phyloP scores from a whole-genome alignment of 1,140 invertebrate genomes.

The Zaprionus taronus region DNA sequence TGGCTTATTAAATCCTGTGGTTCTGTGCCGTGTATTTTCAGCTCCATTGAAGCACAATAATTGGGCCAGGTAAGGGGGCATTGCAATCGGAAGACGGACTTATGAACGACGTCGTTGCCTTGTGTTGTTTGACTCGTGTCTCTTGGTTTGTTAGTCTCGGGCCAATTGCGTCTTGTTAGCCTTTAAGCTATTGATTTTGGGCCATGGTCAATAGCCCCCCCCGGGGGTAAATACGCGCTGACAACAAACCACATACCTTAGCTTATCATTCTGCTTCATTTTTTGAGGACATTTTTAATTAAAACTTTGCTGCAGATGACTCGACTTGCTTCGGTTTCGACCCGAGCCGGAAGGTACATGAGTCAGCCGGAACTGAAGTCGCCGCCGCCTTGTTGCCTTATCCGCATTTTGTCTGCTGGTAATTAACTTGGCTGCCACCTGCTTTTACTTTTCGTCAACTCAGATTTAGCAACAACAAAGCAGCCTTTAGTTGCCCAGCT shows the following conservation, averaged over 20 bases:
- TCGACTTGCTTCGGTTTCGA: background rate
- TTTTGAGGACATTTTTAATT: slow-evolving; percentile 53
- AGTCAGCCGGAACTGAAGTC: slow-evolving; percentile 22
- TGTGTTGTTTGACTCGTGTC: slow-evolving; percentile 11
- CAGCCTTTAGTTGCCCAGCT: slow-evolving; percentile 20
- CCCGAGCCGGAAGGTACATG: slow-evolving; percentile 5
- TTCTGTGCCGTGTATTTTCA: slow-evolving; percentile 49
- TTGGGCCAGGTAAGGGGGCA: slow-evolving; percentile 49
- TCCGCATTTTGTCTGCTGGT: slow-evolving; percentile 9
- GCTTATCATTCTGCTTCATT: background rate
- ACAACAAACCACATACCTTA: background rate
- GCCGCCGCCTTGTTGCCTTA: background rate
- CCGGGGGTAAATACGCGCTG: slow-evolving; percentile 19
- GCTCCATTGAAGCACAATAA: slow-evolving; percentile 66
- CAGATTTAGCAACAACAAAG: slow-evolving; percentile 21
- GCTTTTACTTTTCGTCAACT: slow-evolving; percentile 15
- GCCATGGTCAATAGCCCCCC: slow-evolving; percentile 17
- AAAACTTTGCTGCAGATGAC: slow-evolving; percentile 48
- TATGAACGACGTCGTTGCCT: slow-evolving; percentile 11
- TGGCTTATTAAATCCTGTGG: slow-evolving; percentile 61
- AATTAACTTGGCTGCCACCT: slow-evolving; percentile 42
- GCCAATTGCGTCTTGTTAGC: slow-evolving; percentile 32
- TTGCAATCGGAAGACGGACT: background rate
- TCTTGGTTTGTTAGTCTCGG: slow-evolving; percentile 44
- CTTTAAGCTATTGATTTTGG: slow-evolving; percentile 46